A percentile compares a stretch with the other conserved stretches of the same genome.
Evolutionary conservation across 2,888 invertebrate species (phyloP).

Genomic region (Thecophora atra): DNA sequence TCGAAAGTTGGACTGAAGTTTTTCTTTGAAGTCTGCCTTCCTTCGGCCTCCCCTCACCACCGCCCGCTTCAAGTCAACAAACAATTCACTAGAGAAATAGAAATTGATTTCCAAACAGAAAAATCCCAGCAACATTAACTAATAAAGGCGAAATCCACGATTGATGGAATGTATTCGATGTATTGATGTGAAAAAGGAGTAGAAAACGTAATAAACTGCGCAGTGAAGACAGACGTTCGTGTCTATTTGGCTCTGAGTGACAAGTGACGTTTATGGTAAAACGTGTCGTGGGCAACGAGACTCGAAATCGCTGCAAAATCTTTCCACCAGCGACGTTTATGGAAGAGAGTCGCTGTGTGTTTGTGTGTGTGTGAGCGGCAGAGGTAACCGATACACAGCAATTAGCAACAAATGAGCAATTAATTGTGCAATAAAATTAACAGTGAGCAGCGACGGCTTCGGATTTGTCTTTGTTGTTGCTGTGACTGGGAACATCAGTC

Average conservation of each 20-base stretch:
- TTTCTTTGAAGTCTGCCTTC: too few relatives aligned
- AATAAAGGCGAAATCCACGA: conserved; percentile 61
- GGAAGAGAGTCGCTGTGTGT: background rate
- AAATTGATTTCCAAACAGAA: conserved; percentile 56
- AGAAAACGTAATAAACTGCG: background rate
- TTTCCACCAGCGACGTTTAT: background rate
- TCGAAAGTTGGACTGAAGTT: too few relatives aligned
- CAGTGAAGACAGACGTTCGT: background rate
- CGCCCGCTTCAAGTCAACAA: background rate
- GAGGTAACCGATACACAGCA: conserved; percentile 55
- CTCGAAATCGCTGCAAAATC: background rate
- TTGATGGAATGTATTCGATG: conserved; percentile 55
- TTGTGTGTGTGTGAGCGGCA: conserved; percentile 14
- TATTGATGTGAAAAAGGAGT: background rate
- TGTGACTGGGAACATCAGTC: background rate
- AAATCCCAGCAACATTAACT: conserved; percentile 48
- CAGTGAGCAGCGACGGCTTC: conserved; percentile 15
- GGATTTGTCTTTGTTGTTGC: background rate
- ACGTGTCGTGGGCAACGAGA: conserved; percentile 1
- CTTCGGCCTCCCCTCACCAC: too few relatives aligned
- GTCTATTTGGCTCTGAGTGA: conserved; percentile 14
- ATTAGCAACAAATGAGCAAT: conserved; percentile 64
- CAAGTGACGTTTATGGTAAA: conserved; percentile 12
- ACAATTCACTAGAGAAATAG: conserved; percentile 50
- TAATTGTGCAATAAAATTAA: conserved; percentile 61